Percentiles rank a stretch among this genome's conserved stretches.
Evolutionary conservation across 2,113 vertebrate species (phyloP).

Genomic region (Chaetops frenatus): DNA sequence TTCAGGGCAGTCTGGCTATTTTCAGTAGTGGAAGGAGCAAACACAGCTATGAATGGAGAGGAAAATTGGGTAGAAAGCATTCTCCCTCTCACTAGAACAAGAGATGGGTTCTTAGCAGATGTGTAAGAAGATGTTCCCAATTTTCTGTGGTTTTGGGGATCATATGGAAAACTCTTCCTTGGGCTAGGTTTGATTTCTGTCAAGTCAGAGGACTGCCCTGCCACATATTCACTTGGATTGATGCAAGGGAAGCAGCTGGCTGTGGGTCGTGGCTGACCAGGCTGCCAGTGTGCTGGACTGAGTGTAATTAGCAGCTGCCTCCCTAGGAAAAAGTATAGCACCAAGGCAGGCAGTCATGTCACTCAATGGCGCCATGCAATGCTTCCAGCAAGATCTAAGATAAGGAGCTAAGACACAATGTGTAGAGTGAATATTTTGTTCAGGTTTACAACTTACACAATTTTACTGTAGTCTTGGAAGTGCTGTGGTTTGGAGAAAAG

Average conservation of each 20-base stretch:
- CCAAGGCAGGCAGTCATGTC: neutral
- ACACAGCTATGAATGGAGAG: neutral
- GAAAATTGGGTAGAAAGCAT: neutral
- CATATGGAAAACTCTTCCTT: neutral
- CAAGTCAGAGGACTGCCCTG: neutral
- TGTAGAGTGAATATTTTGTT: neutral
- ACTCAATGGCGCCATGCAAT: neutral
- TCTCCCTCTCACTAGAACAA: neutral
- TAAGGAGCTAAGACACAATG: neutral
- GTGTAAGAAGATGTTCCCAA: neutral
- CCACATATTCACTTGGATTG: neutral
- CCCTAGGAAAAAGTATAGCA: neutral
- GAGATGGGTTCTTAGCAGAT: neutral
- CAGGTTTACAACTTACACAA: neutral
- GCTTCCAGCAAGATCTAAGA: neutral
- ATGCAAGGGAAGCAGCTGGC: neutral
- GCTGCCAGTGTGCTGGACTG: neutral
- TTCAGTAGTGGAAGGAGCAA: neutral
- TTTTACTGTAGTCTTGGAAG: neutral
- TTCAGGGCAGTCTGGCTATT: neutral
- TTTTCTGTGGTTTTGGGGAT: neutral
- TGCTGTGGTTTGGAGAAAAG: slow-evolving; percentile 14
- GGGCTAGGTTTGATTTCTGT: neutral
- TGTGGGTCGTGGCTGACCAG: neutral
- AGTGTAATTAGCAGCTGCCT: neutral